Conservation (phyloP, 2,797 vertebrate genomes). For the Sebastes itinus region DNA sequence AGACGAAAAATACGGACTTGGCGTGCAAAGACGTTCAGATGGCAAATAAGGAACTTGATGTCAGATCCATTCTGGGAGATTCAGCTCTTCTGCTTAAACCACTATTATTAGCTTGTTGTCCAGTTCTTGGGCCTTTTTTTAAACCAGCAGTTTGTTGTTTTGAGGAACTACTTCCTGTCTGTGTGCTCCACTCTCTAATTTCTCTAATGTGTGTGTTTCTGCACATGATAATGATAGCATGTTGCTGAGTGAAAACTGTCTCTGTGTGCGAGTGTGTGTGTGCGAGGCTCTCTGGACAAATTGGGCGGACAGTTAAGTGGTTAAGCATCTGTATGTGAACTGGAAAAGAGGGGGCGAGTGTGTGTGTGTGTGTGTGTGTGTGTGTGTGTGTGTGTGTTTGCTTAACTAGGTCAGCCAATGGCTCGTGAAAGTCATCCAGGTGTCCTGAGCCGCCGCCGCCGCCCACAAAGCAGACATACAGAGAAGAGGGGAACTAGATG, state of each 20-base stretch:
- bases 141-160: not conserved
- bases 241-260: too few relatives aligned
- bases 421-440: conserved; percentile 78
- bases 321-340: conserved; percentile 64
- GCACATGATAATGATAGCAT: too few relatives aligned
- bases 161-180: conserved; percentile 2
- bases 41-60: too few relatives aligned
- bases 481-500: not conserved
- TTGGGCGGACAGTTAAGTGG: conserved; percentile 60
- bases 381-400: conserved; percentile 35
- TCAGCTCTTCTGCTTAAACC: too few relatives aligned
- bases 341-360: conserved; percentile 41
- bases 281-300: conserved; percentile 40
- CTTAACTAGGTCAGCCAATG: conserved; percentile 74
- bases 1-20: too few relatives aligned
- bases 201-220: conserved; percentile 22
- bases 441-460: conserved; percentile 57
- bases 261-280: too few relatives aligned
- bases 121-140: not conserved
- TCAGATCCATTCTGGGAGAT: too few relatives aligned
- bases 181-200: conserved; percentile 35
- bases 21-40: too few relatives aligned
- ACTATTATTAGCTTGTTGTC: not conserved
- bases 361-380: conserved; percentile 10
- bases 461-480: conserved; percentile 55